Base-by-base conservation (phyloP, 2,797 vertebrate species). In the Labeo calbasu region DNA sequence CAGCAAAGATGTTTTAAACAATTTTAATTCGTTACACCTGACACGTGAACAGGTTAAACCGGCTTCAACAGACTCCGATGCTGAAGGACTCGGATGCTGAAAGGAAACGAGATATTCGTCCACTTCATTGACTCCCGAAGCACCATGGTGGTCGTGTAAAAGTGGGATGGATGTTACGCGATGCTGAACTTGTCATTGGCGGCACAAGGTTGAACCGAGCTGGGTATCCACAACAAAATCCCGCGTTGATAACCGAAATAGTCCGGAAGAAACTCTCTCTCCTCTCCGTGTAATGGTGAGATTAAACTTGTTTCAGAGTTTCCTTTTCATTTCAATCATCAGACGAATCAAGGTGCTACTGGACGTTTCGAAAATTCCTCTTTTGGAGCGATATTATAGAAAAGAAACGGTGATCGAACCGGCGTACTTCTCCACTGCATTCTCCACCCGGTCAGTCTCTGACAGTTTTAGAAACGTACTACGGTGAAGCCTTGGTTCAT, bases 71-170 rank as follows among this genome's bases (percentile, higher is more conserved):
- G 63, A 48, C 4, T 50, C 19, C 11, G 55, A 86, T 40, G 63
- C 61, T 32, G 19, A 73, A 78, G 69, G n/a, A 50, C 6, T 57
- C n/a, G 15, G 46, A 86, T 36, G 69, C 66, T 32, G 12, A 77
- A 59, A 75, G 17, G 82, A 77, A 53, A 84, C 8, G 48, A 8
- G 15, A 46, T 51, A 55, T 46, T 51, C 70, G 36, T 79, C 87
- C 89, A 84, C 86, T 71, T 71, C 78, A 7, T 15, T 12, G 55
- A 83, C 6, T 50, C 3, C 79, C 51, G n/a, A 48, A 77, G 86
- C 76, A 61, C 69, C 90, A 90, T 88, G 85, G 72, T 86, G 84
- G 85, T 68, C 81, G 85, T 3, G 84, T 87, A 82, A 86, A 90
- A 63, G 78, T 51, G 15, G 59, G 63, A 57, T 79, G 61, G 43